Base-by-base conservation (phyloP, 30 jellyfish, hydroid and myxozoan genomes). In the Calvadosia cruxmelitensis region DNA sequence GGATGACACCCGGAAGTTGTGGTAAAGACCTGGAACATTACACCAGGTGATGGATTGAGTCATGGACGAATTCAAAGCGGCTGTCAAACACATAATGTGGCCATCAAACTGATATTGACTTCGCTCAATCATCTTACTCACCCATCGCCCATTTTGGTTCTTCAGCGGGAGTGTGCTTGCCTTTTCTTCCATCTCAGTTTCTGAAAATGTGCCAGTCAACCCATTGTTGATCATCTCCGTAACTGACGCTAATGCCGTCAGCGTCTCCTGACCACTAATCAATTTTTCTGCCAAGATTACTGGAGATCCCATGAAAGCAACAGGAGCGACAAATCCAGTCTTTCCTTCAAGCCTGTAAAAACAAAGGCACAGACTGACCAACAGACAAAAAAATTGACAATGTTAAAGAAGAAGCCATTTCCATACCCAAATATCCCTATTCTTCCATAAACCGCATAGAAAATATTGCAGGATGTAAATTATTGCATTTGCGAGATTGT, bases 251-350 rank as follows among this genome's bases (percentile, higher is more conserved):
- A 74, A 10, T 10, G 82, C 83, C 13, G 73, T 49, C 1, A 5
- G 20, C 2, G 66, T 42, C 48, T 80, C 93, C 13, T 48, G 7
- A 24, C 84, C 91, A 29, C 69, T 67, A 2, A 73, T 42, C 26
- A 80, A 67, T 57, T 84, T 52, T 66, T 81, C 94, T 16, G 66
- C 25, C 13, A 81, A 53, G 0, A 72, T 49, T 24, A 34, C 70
- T 1, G 94, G 94, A 1, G 94, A 89, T 27, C 94, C 94, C 91
- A 81, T 72, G 28, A 63, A 73, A 23, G 91, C 94, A 23, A 63
- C 91, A 29, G 27, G 16, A 31, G 53, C 26, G 1, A 52, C 49
- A 24, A 31, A 15, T n/a, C 79, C 72, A 5, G 26, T 12, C 66
- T 34, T 27, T 63, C 79, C 79, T 61, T 72, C 57, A 24, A 52